A percentile compares a stretch with the other conserved stretches of the same genome.
These are phyloP conservation scores for Rhagophthalmus giganteus DNA, from an alignment of 2,888 invertebrate species.

Conservation along the genomic window DNA sequence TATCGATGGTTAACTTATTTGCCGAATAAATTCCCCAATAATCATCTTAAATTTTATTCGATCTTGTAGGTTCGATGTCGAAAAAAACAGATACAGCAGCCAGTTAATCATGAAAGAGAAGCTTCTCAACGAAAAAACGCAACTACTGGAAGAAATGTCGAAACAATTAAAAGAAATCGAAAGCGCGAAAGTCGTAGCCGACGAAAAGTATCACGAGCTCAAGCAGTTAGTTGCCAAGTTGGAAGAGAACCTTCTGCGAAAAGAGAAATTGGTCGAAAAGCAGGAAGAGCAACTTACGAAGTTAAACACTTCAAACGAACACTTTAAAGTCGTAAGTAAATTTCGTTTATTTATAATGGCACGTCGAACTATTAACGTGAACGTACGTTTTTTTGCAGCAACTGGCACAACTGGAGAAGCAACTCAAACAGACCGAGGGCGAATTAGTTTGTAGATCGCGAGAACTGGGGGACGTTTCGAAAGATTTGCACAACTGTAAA, in stretches of 20 bases:
- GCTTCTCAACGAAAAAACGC: slow-evolving; percentile 36
- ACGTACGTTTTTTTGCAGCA: slow-evolving; percentile 43
- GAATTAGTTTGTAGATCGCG: slow-evolving; percentile 36
- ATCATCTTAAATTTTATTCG: too few relatives aligned
- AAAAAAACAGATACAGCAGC: slow-evolving; percentile 37
- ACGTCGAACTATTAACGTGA: too few relatives aligned
- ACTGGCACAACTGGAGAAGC: slow-evolving; percentile 42
- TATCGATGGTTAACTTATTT: too few relatives aligned
- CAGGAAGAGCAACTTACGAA: slow-evolving; percentile 45
- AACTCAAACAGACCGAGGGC: slow-evolving; percentile 35
- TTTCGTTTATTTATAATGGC: too few relatives aligned
- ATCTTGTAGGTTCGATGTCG: slow-evolving; percentile 41
- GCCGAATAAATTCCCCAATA: too few relatives aligned
- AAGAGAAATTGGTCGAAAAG: slow-evolving; percentile 45
- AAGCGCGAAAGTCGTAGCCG: slow-evolving; percentile 34
- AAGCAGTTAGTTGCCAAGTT: slow-evolving; percentile 43
- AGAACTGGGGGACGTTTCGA: slow-evolving; percentile 42
- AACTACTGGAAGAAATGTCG: slow-evolving; percentile 30
- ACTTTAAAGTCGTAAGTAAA: slow-evolving; percentile 43
- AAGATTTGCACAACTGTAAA: slow-evolving; percentile 41
- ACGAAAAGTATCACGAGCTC: slow-evolving; percentile 41
- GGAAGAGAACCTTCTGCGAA: slow-evolving; percentile 46
- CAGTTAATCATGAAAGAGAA: slow-evolving; percentile 40
- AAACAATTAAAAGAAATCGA: slow-evolving; percentile 37
- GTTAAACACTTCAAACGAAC: slow-evolving; percentile 40